phyloP scores from a whole-genome alignment of 2,888 invertebrate species.

The Drosophila austrosaltans region DNA sequence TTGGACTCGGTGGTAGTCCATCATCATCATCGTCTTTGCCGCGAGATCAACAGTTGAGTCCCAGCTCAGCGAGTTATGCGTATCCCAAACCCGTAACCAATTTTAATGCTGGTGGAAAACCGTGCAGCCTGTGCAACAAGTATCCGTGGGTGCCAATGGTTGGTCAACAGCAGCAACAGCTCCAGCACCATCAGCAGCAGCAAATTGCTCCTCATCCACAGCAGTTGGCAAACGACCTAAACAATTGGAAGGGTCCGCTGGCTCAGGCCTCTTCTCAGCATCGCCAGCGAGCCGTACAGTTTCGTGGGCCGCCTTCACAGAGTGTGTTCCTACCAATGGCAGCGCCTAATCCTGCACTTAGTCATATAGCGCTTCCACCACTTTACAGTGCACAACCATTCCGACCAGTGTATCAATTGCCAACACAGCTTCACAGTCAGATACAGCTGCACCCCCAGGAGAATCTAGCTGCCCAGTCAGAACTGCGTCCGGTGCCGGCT shows the following conservation, averaged over 20 bases:
- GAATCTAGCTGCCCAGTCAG: slow-evolving; percentile 77
- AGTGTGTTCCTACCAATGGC: slow-evolving; percentile 84
- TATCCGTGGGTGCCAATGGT: slow-evolving; percentile 92
- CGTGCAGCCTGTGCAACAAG: slow-evolving; percentile 91
- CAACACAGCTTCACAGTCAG: not conserved
- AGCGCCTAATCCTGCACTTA: slow-evolving; percentile 87
- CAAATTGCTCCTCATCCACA: slow-evolving; percentile 6
- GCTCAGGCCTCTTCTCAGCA: slow-evolving; percentile 59
- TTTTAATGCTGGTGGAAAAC: slow-evolving; percentile 81
- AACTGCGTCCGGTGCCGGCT: slow-evolving; percentile 67
- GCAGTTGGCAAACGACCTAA: not conserved
- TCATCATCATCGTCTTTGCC: slow-evolving; percentile 21
- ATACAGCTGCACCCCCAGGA: slow-evolving; percentile 42
- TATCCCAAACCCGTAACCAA: slow-evolving; percentile 68
- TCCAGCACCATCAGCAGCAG: slow-evolving; percentile 55
- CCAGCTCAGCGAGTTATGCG: slow-evolving; percentile 59
- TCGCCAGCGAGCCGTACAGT: slow-evolving; percentile 59
- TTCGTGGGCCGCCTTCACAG: slow-evolving; percentile 38
- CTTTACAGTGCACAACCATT: slow-evolving; percentile 87
- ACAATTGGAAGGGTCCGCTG: slow-evolving; percentile 35
- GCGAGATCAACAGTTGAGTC: slow-evolving; percentile 71
- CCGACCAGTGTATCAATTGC: slow-evolving; percentile 43
- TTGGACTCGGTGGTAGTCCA: slow-evolving; percentile 75
- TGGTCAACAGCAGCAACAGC: slow-evolving; percentile 62
- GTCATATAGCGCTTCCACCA: slow-evolving; percentile 86